A percentile compares a stretch with the other conserved stretches of the same genome.
Conservation (phyloP, 1,140 invertebrate species). For the Ridgeia piscesae region DNA sequence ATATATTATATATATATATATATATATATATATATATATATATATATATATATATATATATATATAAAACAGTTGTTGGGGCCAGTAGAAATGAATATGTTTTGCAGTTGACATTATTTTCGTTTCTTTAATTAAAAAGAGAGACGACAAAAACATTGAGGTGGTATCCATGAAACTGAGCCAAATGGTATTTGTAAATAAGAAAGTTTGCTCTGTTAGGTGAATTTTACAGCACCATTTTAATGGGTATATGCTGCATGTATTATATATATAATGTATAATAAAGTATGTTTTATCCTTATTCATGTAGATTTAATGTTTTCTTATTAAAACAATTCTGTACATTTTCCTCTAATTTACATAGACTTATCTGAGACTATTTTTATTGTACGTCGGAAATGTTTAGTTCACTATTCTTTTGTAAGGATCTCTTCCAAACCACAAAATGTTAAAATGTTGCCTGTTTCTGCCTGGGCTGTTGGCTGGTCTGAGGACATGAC, state of each 20-base stretch:
- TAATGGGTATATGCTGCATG: neutral
- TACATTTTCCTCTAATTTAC: no score
- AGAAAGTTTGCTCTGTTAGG: neutral
- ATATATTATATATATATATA: no score
- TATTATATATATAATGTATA: neutral
- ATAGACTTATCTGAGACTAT: no score
- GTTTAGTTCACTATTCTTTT: no score
- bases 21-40: no score
- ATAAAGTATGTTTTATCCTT: neutral
- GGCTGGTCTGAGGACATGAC: no score
- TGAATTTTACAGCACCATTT: slow-evolving; percentile 4
- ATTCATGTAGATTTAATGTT: neutral
- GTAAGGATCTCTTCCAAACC: no score
- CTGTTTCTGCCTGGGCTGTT: no score
- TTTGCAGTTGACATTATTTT: neutral
- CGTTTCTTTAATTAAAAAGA: neutral
- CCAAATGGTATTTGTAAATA: neutral
- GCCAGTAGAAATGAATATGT: neutral
- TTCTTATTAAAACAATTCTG: no score
- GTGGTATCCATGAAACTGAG: neutral
- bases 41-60: neutral
- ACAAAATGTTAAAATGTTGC: no score
- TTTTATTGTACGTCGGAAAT: no score
- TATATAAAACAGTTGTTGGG: neutral
- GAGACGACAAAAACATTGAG: neutral